These are phyloP conservation scores for Pogonocherus hispidulus DNA, from an alignment of 2,888 invertebrate species.

Conservation along the genomic window DNA sequence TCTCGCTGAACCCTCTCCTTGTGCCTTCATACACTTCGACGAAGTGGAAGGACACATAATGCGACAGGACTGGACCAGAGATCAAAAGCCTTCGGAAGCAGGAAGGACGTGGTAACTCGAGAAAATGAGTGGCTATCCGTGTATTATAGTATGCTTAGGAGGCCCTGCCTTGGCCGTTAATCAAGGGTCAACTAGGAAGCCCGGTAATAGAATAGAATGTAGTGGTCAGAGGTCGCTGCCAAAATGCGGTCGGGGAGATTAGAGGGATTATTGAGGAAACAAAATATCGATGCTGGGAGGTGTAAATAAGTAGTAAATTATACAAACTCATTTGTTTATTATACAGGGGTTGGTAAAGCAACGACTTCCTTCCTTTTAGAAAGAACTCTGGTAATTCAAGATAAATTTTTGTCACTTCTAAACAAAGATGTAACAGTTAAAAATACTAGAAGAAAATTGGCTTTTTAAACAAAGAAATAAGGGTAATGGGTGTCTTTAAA, in stretches of 20 bases:
- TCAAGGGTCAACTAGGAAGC: background rate
- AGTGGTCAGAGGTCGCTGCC: background rate
- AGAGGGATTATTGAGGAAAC: background rate
- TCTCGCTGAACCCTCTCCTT: background rate
- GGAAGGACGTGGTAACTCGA: constrained; percentile 13
- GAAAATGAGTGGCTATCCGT: constrained; percentile 18
- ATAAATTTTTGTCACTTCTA: no score
- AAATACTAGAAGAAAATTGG: no score
- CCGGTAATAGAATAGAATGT: background rate
- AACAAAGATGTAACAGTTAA: no score
- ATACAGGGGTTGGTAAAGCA: no score
- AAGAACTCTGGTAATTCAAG: no score
- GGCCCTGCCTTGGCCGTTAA: background rate
- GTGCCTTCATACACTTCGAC: background rate
- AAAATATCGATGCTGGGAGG: background rate
- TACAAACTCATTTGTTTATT: background rate
- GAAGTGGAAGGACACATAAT: background rate
- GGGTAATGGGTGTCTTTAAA: no score
- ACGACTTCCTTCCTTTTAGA: no score
- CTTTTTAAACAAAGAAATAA: no score
- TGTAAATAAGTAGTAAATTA: background rate
- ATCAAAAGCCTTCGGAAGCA: constrained; percentile 11
- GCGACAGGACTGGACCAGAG: background rate
- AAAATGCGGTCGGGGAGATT: background rate
- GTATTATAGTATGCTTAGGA: constrained; percentile 5